Conservation (phyloP, 2,888 invertebrate genomes). For the Eilema sororculum region DNA sequence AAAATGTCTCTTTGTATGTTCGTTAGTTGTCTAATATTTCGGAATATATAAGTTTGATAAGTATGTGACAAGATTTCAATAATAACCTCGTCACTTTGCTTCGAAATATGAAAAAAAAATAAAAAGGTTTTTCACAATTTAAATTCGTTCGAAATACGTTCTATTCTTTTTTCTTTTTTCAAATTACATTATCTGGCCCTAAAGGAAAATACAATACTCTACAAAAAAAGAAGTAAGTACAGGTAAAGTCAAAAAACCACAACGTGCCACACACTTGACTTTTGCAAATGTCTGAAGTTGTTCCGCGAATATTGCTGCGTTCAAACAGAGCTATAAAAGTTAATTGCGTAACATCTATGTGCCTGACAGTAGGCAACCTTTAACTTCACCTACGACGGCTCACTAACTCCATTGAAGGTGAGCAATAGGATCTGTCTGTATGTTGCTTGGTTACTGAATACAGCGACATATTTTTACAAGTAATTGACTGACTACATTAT, state of each 20-base stretch:
- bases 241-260: background rate
- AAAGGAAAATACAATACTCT: background rate
- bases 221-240: background rate
- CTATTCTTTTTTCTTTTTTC: too few species aligned
- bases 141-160: too few species aligned
- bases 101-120: too few species aligned
- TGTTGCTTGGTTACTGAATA: background rate
- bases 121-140: too few species aligned
- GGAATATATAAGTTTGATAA: background rate
- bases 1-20: background rate
- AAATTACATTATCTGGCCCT: background rate
- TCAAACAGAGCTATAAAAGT: slow-evolving; percentile 7
- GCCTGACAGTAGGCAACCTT: slow-evolving; percentile 25
- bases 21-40: background rate
- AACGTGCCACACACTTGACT: background rate
- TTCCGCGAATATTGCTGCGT: background rate
- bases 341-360: slow-evolving; percentile 5
- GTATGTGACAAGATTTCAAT: too few species aligned
- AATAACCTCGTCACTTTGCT: too few species aligned
- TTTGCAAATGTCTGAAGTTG: background rate
- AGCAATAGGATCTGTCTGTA: background rate
- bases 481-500: too few species aligned
- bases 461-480: background rate
- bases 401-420: slow-evolving; percentile 6
- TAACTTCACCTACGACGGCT: slow-evolving; percentile 24